Evolutionary conservation across 1,140 invertebrate genomes (phyloP), one percentile per base, ranked within the genome.

Genomic region (Pinna nobilis): DNA sequence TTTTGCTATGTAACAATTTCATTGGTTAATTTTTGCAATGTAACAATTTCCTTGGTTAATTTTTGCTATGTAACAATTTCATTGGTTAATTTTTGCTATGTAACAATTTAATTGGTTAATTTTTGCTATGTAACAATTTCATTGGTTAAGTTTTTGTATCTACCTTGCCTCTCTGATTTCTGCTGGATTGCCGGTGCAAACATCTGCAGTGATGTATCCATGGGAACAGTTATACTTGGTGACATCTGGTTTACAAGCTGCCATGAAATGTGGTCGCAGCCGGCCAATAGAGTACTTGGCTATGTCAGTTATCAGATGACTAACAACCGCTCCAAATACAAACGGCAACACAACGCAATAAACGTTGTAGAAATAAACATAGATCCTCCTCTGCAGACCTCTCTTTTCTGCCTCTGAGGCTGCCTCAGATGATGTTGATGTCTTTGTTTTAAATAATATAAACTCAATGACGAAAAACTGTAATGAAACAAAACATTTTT

Each of bases 401-500:
- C 20, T 30, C 18, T 4, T 18, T 57, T 15, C 3, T 2, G 32
- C 18, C 13, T 57, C 15, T 7, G 18, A 9, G 3, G 7, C 15
- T 23, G 18, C 60, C 9, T 3, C 0, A 3, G 35, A 20, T 15
- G 18, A 39, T 15, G 5, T 39, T 33, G 25, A 70, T 65, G n/a
- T n/a, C n/a, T n/a, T n/a, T n/a, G n/a, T n/a, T 20, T 66, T 28
- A 1, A 7, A 23, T 28, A 7, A 37, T n/a, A 44, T 47, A 37
- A 78, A n/a, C 70, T 80, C 78, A 33, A 71, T 59, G 3, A 75
- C 13, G 11, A 80, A 37, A 39, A 77, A 71, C 78, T 78, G 66
- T 66, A 73, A 67, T 44, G n/a, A n/a, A n/a, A 25, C 23, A 61
- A 60, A 37, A 41, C 6, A 50, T 57, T 32, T n/a, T 28, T n/a